A percentile compares a stretch with the other conserved stretches of the same genome.
These are phyloP conservation scores for Aleiodes leptofemur DNA, from an alignment of 2,888 invertebrate genomes.

Conservation along the genomic window DNA sequence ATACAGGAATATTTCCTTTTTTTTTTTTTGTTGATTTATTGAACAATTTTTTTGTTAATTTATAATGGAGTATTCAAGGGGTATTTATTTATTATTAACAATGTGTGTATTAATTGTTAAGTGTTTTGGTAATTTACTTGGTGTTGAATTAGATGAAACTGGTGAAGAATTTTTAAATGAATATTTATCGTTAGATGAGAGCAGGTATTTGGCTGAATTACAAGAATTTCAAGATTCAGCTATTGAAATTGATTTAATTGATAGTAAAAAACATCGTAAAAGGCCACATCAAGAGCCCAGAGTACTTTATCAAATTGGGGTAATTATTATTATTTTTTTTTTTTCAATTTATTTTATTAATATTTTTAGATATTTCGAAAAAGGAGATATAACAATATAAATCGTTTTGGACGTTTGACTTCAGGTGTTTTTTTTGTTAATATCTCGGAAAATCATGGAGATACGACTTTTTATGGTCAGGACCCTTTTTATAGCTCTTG, in stretches of 20 bases:
- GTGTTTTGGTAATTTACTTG: slow-evolving; percentile 57
- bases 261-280: slow-evolving; percentile 63
- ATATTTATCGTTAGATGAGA: slow-evolving; percentile 66
- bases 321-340: slow-evolving; percentile 75
- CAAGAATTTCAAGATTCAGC: slow-evolving; percentile 67
- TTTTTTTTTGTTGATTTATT: neutral
- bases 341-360: neutral
- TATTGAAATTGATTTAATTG: slow-evolving; percentile 71
- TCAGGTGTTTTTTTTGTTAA: too few species aligned
- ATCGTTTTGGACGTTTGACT: too few species aligned
- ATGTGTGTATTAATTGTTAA: slow-evolving; percentile 47
- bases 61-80: slow-evolving; percentile 45
- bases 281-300: slow-evolving; percentile 75
- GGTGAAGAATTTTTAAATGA: slow-evolving; percentile 67
- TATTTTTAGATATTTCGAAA: neutral
- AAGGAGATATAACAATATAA: neutral
- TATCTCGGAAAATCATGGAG: too few species aligned
- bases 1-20: neutral
- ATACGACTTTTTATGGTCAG: too few species aligned
- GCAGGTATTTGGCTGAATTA: slow-evolving; percentile 64
- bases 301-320: slow-evolving; percentile 86
- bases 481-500: too few species aligned
- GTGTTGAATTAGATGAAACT: slow-evolving; percentile 64
- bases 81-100: slow-evolving; percentile 44
- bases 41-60: neutral